phyloP scores from a whole-genome alignment of 1,140 invertebrate species.

The Sarcophaga bullata region DNA sequence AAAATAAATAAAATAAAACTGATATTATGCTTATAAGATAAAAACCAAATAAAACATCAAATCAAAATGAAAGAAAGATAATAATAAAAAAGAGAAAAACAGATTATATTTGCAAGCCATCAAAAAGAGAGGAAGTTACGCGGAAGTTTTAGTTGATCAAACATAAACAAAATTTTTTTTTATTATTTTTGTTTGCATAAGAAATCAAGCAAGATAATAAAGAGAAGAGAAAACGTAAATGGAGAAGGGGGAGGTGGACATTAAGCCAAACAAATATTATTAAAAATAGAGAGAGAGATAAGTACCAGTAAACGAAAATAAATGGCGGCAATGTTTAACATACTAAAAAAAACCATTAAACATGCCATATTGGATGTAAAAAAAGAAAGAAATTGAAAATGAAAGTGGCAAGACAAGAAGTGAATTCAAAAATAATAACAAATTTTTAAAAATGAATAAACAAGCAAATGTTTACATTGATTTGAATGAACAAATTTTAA shows the following conservation, averaged over 20 bases:
- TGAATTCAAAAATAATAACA: not conserved
- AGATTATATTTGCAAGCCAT: slow-evolving; percentile 23
- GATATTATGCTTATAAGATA: no score
- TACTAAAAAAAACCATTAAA: slow-evolving; percentile 3
- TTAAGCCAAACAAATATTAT: no score
- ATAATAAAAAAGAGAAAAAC: no score
- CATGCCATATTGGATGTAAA: not conserved
- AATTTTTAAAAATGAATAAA: not conserved
- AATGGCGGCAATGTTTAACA: not conserved
- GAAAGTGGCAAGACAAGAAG: slow-evolving; percentile 29
- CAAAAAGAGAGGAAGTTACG: slow-evolving; percentile 33
- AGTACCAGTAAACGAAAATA: not conserved
- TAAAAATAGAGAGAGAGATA: no score
- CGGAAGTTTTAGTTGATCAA: slow-evolving; percentile 37
- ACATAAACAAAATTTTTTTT: not conserved
- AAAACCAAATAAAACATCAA: no score
- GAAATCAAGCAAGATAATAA: no score
- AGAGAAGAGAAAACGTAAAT: not conserved
- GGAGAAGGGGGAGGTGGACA: not conserved
- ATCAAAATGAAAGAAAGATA: no score
- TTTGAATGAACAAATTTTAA: not conserved
- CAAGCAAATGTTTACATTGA: not conserved
- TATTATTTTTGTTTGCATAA: not conserved
- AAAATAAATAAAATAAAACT: no score
- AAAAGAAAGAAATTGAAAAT: not conserved